Evolutionary conservation across 2,113 vertebrate species (phyloP).

Genomic region (Erythrolamprus reginae): DNA sequence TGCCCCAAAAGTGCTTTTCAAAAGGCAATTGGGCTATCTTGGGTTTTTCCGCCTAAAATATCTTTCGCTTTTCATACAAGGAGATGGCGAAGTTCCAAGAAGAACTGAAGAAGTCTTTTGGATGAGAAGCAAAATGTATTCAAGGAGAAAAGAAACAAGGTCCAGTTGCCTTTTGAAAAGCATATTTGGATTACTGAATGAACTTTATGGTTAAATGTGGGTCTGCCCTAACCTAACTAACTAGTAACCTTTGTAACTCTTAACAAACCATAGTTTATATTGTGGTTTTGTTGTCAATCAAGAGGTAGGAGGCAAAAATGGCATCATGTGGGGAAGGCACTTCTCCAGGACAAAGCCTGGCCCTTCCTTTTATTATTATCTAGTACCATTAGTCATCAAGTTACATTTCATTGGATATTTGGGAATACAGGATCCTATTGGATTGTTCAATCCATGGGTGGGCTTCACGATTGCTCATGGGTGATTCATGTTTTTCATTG

Average conservation of each 20-base stretch:
- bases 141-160: neutral
- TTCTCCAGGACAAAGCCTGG: too few species aligned
- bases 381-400: too few species aligned
- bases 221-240: neutral
- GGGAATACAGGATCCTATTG: too few species aligned
- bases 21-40: neutral
- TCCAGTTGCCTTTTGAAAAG: neutral
- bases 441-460: too few species aligned
- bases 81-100: neutral
- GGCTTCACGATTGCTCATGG: too few species aligned
- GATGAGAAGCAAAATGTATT: neutral
- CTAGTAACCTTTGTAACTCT: neutral
- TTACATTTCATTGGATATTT: too few species aligned
- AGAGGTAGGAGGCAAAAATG: too few species aligned
- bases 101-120: neutral
- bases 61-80: neutral
- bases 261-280: neutral
- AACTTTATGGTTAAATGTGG: neutral
- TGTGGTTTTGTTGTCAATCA: neutral
- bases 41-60: neutral
- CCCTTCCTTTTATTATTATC: too few species aligned
- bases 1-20: neutral
- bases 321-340: too few species aligned
- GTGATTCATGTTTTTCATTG: too few species aligned
- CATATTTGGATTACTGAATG: neutral